Evolutionary conservation across 2,888 invertebrate genomes (phyloP), one percentile per base, ranked within the genome.

Genomic region (Callyntrura guangdongensis): DNA sequence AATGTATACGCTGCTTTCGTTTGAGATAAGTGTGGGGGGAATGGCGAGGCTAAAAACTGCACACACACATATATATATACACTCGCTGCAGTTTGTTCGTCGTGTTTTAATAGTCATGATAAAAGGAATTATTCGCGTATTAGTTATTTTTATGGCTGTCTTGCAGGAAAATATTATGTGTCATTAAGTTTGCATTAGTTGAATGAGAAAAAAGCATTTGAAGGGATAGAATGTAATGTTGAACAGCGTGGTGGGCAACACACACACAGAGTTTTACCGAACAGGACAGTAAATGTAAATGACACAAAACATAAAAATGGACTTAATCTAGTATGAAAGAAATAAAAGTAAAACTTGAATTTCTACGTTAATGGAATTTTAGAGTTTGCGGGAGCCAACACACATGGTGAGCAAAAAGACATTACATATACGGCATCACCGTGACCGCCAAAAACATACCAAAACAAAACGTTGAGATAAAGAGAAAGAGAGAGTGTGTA

Each of bases 121-220:
- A 81, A 81, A 81, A 81, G 59, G 17, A 77, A 77, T 77, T 77
- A 77, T 49, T 53, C 25, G 53, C 14, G 56, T 77, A 59, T 61
- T 61, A 81, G 59, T 59, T 59, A 81, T 61, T 61, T 59, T 81
- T 81, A 81, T 61, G 45, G 25, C 81, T 59, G 36, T 81, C 81
- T 61, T 81, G 59, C 45, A 81, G 81, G 45, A 36, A 81, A 61
- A 59, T 81, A 81, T 20, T 81, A 61, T 20, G 45, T 61, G 81
- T 81, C 81, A 81, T 81, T 81, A 81, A 81, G 81, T 81, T 81
- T 81, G 45, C 81, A 81, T 81, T 81, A 81, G 81, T 36, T 12
- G 36, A 81, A 81, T 14, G 77, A 27, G 61, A 36, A 45, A 0
- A 61, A 59, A 59, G 59, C 6, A 36, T 2, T 6, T 36, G 36